phyloP scores from a whole-genome alignment of 1,140 invertebrate species.

The Dreissena rostriformis region DNA sequence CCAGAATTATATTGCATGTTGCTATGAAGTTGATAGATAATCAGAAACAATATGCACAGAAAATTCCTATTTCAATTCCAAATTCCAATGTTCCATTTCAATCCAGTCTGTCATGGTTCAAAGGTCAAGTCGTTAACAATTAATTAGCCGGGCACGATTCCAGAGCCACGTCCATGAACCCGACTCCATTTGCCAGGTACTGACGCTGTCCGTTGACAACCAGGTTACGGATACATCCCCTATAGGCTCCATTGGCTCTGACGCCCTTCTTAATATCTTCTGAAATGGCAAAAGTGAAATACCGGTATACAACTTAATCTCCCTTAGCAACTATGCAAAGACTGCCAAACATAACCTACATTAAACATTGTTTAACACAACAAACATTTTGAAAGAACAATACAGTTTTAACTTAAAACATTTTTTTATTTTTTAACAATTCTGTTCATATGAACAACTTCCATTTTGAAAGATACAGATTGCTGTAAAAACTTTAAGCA shows the following conservation, averaged over 20 bases:
- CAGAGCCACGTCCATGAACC: slow-evolving; percentile 59
- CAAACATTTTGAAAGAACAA: not conserved
- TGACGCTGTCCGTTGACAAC: slow-evolving; percentile 67
- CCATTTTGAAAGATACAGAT: too few species aligned
- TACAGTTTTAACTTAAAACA: not conserved
- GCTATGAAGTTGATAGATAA: too few species aligned
- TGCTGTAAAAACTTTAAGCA: not conserved
- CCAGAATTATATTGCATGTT: too few species aligned
- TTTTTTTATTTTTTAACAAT: not conserved
- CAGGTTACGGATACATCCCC: slow-evolving; percentile 89
- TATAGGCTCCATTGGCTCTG: slow-evolving; percentile 86
- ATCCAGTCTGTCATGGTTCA: not conserved
- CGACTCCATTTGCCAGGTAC: slow-evolving; percentile 63
- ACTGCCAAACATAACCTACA: not conserved
- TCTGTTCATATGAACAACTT: not conserved
- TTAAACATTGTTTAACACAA: not conserved
- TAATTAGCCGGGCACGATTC: slow-evolving; percentile 70
- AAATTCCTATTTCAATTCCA: too few species aligned
- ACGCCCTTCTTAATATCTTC: slow-evolving; percentile 82
- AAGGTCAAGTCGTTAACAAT: slow-evolving; percentile 17
- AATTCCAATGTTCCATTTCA: too few species aligned
- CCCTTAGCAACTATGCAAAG: not conserved
- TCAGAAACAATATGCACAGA: too few species aligned
- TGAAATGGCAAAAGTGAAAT: slow-evolving; percentile 55
- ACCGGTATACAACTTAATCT: not conserved